Conservation (phyloP, 2,888 invertebrate species). For the Diarsia rubi region DNA sequence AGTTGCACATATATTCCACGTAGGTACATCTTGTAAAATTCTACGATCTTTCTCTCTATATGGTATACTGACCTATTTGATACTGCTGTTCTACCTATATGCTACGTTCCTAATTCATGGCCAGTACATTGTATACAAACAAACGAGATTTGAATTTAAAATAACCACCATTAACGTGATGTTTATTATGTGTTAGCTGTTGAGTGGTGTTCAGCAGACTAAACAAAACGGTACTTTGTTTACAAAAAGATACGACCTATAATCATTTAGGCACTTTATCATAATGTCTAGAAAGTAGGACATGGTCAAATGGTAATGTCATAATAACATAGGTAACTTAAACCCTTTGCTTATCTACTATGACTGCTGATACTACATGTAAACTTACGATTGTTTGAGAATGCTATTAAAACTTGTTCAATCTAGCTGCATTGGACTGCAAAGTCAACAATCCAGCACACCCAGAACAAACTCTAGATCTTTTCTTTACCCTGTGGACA, state of each 20-base stretch:
- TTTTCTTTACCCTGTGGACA: too few species aligned
- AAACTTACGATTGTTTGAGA: slow-evolving; percentile 7
- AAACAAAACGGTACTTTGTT: slow-evolving; percentile 21
- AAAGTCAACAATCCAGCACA: not conserved
- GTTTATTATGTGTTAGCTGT: slow-evolving; percentile 20
- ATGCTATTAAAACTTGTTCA: not conserved
- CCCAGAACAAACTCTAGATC: not conserved
- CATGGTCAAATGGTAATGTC: slow-evolving; percentile 31
- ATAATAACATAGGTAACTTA: slow-evolving; percentile 8
- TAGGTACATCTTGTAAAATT: too few species aligned
- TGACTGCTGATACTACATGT: not conserved
- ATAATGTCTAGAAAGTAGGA: slow-evolving; percentile 26
- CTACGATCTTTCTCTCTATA: too few species aligned
- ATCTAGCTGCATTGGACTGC: not conserved
- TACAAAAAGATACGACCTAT: slow-evolving; percentile 15
- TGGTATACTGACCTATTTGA: too few species aligned
- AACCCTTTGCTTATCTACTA: slow-evolving; percentile 42
- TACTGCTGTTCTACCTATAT: too few species aligned
- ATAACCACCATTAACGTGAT: not conserved
- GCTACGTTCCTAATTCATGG: too few species aligned
- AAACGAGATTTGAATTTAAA: slow-evolving; percentile 21
- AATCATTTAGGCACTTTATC: not conserved
- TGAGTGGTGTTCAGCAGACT: slow-evolving; percentile 19
- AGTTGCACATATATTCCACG: too few species aligned
- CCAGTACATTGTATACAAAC: not conserved